phyloP scores from a whole-genome alignment of 2,113 vertebrate species.

The Notothenia coriiceps region DNA sequence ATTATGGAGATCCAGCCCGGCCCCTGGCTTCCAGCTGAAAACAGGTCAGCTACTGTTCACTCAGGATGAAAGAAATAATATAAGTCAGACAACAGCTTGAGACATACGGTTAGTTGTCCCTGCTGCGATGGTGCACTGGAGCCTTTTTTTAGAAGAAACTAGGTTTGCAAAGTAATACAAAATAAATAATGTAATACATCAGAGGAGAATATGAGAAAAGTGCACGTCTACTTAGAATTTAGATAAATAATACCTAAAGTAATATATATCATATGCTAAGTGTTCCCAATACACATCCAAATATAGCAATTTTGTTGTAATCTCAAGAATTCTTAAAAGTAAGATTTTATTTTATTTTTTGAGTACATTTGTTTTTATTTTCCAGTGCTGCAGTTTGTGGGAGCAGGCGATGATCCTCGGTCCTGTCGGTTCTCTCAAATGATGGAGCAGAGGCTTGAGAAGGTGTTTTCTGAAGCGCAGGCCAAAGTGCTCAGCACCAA shows the following conservation, averaged over 20 bases:
- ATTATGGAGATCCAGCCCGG: conserved; percentile 89
- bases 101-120: conserved; percentile 24
- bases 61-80: conserved; percentile 39
- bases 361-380: conserved; percentile 35
- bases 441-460: conserved; percentile 94
- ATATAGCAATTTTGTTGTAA: background rate
- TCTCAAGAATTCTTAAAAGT: too few relatives aligned
- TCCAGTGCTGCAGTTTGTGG: conserved; percentile 96
- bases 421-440: conserved; percentile 95
- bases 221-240: background rate
- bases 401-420: conserved; percentile 89
- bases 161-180: conserved; percentile 17
- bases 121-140: conserved; percentile 27
- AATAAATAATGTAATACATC: background rate
- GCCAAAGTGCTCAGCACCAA: conserved; percentile 87
- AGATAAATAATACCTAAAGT: background rate
- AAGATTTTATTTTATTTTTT: background rate
- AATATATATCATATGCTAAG: background rate
- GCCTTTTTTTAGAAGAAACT: background rate
- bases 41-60: conserved; percentile 87
- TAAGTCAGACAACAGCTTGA: conserved; percentile 34
- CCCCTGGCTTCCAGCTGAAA: conserved; percentile 90
- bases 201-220: conserved; percentile 9
- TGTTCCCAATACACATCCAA: background rate
- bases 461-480: conserved; percentile 93